Evolutionary conservation across 2,113 vertebrate genomes (phyloP), one percentile per base, ranked within the genome.

Genomic region (Haplochromis vanheusdeni): DNA sequence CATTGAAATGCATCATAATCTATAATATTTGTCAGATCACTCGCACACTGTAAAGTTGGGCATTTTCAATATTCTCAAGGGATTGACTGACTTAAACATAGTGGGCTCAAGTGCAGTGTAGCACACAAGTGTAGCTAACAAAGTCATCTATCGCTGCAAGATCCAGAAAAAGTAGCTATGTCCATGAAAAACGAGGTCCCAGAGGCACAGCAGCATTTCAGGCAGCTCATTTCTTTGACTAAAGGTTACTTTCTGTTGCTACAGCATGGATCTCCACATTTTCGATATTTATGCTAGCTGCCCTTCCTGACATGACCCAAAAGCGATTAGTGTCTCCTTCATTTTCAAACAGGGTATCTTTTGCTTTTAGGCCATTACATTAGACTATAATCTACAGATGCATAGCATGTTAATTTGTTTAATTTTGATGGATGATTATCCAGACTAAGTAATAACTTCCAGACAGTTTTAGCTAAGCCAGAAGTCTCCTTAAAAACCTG

Each of bases 261-360:
- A 45, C 13, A 26, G 40, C 68, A 7, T 16, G 40, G 40, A 10
- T 26, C 35, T 23, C 40, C 40, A 73, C 2, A 2, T 73, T 73
- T 73, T 73, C 1, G 1, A 73, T 73, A 17, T 1, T 73, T 45
- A 45, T 73, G 37, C 5, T 23, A 70, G 0, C 13, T 70, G 37
- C 12, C 13, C 65, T 42, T 16, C 0, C 2, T 73, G 40, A 73
- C 68, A 28, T 45, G 40, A 45, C 0, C 4, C 9, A 47, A 26
- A 26, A 73, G 40, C 6, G 1, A 73, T 73, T 73, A 26, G 4
- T 28, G 68, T 73, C 12, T 17, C 68, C 9, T 45, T 45, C 21
- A 37, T 37, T 68, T 68, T 37, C 33, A 37, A 68, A 68, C 60
- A 65, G 21, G 37, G 68, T 10, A 10, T 70, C 35, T 42, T 40